Base-by-base conservation (phyloP, 2,888 invertebrate genomes). In the Tubulanus polymorphus region DNA sequence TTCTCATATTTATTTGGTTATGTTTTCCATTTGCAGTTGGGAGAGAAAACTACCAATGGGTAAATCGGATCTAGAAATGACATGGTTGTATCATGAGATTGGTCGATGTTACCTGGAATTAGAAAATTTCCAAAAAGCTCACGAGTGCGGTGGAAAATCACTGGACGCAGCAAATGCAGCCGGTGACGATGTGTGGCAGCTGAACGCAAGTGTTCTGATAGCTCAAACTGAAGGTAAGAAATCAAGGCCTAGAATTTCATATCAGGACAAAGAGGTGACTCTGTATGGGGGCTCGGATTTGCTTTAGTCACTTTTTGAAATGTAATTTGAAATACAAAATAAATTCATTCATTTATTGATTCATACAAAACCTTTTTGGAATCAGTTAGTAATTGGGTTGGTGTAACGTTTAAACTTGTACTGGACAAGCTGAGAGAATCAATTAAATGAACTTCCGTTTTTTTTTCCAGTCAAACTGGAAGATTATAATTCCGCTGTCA, bases 61-160 rank as follows among this genome's bases (percentile, higher is more conserved):
- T 51, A 75, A 77, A 64, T 73, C 76, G 26, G 63, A 76, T 0
- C 57, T 80, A 32, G 81, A 81, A 60, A 72, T 72, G 45, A 76
- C 80, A 1, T 81, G 81, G 78, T 63, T 81, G n/a, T 76, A 72
- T 61, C 81, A 81, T 63, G 81, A 81, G 64, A 79, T 81, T 45
- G 81, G 81, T 15, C 67, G 80, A 29, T 81, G 81, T 62, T 73
- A 80, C 62, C 64, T 81, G 54, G 80, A 80, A 60, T 55, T 74
- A 37, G 67, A 66, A 12, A 64, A 70, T 49, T 69, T 63, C 54
- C 53, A 63, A 3, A 66, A 72, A 12, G 72, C 76, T 3, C 52
- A 65, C 29, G 73, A 73, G 5, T 74, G 70, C 57, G 77, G 77
- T 25, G 70, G 73, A 59, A 73, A 73, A 56, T 75, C 78, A 20